These are phyloP conservation scores for Troilus luridus DNA, from an alignment of 2,888 invertebrate genomes.

Conservation along the genomic window DNA sequence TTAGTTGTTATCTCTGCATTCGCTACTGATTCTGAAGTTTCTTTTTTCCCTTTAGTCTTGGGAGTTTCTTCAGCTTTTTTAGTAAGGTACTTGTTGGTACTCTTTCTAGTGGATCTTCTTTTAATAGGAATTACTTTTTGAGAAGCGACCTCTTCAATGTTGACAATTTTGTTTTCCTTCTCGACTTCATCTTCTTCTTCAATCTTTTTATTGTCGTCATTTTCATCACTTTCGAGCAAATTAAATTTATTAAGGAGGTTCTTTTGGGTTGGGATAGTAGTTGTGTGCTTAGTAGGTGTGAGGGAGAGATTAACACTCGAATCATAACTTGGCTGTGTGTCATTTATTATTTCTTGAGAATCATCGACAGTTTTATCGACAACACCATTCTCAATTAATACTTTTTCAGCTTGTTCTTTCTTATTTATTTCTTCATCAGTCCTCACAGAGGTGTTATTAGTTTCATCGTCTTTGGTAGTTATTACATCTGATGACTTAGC, in stretches of 20 bases:
- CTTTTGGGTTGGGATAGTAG: constrained; percentile 24
- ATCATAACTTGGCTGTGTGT: neutral
- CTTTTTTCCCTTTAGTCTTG: constrained; percentile 44
- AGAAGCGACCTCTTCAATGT: neutral
- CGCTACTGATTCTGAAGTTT: neutral
- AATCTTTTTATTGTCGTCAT: neutral
- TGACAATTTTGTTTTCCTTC: constrained; percentile 56
- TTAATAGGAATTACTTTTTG: neutral
- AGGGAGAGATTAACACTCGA: neutral
- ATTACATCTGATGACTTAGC: neutral
- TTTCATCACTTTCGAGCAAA: constrained; percentile 39
- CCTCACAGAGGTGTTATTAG: neutral
- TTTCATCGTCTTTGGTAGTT: constrained; percentile 33
- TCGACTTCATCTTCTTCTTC: constrained; percentile 50
- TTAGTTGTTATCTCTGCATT: neutral
- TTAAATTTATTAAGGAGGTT: constrained; percentile 44
- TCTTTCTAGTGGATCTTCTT: constrained; percentile 44
- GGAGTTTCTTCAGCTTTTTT: constrained; percentile 41
- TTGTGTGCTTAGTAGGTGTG: constrained; percentile 44
- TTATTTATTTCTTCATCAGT: constrained; percentile 40
- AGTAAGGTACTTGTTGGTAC: constrained; percentile 14
- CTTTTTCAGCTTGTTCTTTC: constrained; percentile 28
- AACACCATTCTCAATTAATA: neutral
- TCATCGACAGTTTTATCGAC: neutral
- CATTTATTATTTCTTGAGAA: constrained; percentile 49